Evolutionary conservation across 2,888 invertebrate species (phyloP).

Genomic region (Eumerus sabulonum): DNA sequence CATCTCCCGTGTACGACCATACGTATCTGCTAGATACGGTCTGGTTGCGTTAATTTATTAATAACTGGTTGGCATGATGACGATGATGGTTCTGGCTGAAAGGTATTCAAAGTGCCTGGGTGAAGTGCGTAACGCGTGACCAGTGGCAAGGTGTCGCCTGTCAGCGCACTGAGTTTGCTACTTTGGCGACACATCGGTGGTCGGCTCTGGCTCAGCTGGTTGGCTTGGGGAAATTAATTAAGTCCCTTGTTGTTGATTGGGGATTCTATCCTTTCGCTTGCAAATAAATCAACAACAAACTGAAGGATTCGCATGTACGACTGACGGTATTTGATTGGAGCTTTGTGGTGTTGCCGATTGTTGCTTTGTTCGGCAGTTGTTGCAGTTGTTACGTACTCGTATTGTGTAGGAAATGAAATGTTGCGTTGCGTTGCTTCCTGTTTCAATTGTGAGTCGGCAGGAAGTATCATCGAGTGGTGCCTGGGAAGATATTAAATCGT

Average conservation of each 20-base stretch:
- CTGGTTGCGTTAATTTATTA: conserved; percentile 64
- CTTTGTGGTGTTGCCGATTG: no score
- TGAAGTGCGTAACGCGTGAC: conserved; percentile 64
- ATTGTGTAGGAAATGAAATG: conserved; percentile 59
- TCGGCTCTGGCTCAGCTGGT: conserved; percentile 53
- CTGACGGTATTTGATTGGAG: no score
- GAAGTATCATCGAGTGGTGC: no score
- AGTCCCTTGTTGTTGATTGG: conserved; percentile 60
- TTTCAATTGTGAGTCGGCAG: conserved; percentile 1
- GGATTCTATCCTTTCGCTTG: conserved; percentile 15
- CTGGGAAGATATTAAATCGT: no score
- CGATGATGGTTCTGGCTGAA: conserved; percentile 34
- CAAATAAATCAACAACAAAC: conserved; percentile 60
- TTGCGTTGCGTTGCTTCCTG: conserved; percentile 58
- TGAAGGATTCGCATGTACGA: conserved; percentile 45
- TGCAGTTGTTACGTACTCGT: no score
- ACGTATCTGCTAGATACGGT: conserved; percentile 1
- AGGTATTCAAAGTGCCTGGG: conserved; percentile 49
- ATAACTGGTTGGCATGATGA: conserved; percentile 54
- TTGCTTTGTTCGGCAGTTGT: no score
- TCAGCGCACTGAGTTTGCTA: conserved; percentile 41
- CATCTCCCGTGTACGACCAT: no score
- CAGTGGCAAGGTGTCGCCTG: conserved; percentile 62
- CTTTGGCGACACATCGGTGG: conserved; percentile 18
- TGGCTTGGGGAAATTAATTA: conserved; percentile 58